A percentile compares a stretch with the other conserved stretches of the same genome.
phyloP scores from a whole-genome alignment of 1,140 invertebrate species.

The Aethina tumida region DNA sequence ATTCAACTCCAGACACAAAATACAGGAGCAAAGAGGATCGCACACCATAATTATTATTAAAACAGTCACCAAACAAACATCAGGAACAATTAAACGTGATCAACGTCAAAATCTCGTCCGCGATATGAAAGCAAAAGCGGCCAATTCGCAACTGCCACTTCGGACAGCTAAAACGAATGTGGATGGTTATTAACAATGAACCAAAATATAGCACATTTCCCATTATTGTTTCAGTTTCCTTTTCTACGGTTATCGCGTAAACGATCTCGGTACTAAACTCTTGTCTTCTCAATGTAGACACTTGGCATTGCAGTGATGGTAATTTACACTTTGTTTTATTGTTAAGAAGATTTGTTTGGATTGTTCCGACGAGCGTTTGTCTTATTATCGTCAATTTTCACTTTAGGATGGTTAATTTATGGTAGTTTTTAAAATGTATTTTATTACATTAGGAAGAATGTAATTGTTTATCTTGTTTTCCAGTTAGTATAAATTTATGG shows the following conservation, averaged over 20 bases:
- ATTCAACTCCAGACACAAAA: slow-evolving; percentile 39
- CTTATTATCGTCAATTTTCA: too few species aligned
- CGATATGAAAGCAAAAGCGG: neutral
- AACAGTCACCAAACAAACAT: neutral
- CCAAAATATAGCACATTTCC: slow-evolving; percentile 16
- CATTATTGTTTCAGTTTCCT: slow-evolving; percentile 23
- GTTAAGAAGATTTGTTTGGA: too few species aligned
- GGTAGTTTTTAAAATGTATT: too few species aligned
- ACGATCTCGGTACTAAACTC: slow-evolving; percentile 2
- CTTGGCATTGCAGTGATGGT: too few species aligned
- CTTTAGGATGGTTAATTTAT: too few species aligned
- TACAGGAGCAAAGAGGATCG: slow-evolving; percentile 40
- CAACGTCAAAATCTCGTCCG: neutral
- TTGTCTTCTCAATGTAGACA: too few species aligned
- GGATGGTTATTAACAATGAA: slow-evolving; percentile 1
- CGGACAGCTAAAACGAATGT: slow-evolving; percentile 3
- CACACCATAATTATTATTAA: slow-evolving; percentile 34
- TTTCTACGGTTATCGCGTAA: neutral
- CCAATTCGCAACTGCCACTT: neutral
- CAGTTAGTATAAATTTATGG: too few species aligned
- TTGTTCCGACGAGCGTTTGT: too few species aligned
- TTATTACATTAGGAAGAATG: too few species aligned
- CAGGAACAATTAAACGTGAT: neutral
- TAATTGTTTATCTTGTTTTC: too few species aligned
- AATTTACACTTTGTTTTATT: too few species aligned